Percentiles rank a stretch among this genome's conserved stretches.
Evolutionary conservation across 2,113 vertebrate genomes (phyloP).

Genomic region (Tiliqua scincoides): DNA sequence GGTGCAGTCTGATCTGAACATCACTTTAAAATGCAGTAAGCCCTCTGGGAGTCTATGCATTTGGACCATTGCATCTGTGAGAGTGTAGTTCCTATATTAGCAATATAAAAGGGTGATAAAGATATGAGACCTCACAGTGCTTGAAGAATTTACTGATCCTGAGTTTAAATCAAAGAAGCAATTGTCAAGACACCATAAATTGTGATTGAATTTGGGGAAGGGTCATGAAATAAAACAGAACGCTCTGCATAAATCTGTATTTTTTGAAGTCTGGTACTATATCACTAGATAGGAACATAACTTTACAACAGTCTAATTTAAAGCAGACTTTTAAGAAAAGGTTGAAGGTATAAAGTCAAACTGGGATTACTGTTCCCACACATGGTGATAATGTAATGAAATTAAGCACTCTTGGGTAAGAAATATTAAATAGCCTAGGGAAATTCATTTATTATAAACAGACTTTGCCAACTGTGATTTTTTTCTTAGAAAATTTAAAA

Average conservation of each 20-base stretch:
- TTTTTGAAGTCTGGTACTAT: not conserved
- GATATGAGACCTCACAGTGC: not conserved
- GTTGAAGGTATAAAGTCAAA: not conserved
- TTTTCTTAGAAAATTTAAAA: not conserved
- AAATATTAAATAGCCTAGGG: not conserved
- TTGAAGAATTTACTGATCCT: not conserved
- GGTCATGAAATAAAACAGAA: not conserved
- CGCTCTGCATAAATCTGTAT: not conserved
- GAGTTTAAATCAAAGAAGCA: not conserved
- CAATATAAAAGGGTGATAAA: not conserved
- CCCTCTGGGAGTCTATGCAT: not conserved
- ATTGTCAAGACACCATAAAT: not conserved
- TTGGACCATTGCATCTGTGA: not conserved
- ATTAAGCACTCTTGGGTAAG: not conserved
- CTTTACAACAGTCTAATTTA: not conserved
- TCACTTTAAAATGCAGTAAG: not conserved
- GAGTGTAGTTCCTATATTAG: not conserved
- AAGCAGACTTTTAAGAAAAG: not conserved
- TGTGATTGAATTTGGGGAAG: not conserved
- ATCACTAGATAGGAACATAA: not conserved
- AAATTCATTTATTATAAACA: not conserved
- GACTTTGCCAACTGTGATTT: not conserved
- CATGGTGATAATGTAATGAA: not conserved
- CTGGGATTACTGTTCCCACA: not conserved
- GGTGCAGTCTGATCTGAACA: not conserved